Conservation (phyloP, 1,140 invertebrate species). For the Gryon sp. region DNA sequence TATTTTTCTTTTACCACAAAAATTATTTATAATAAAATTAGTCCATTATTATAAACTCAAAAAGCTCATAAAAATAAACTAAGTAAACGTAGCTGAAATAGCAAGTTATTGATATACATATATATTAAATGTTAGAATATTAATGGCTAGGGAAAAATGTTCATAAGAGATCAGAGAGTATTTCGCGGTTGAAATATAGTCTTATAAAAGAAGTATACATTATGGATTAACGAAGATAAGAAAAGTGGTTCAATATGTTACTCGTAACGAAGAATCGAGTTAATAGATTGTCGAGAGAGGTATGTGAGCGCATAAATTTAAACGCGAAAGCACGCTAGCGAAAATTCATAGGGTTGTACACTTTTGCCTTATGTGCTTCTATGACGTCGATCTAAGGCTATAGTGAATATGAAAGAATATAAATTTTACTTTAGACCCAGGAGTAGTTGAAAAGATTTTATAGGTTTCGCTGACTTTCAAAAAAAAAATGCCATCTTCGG, state of each 20-base stretch:
- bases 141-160: background rate
- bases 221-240: conserved; percentile 41
- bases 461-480: conserved; percentile 72
- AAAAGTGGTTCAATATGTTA: conserved; percentile 45
- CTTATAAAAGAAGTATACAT: conserved; percentile 28
- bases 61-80: no score
- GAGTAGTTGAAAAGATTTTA: conserved; percentile 68
- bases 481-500: no score
- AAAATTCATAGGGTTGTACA: conserved; percentile 28
- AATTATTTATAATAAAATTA: no score
- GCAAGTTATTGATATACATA: no score
- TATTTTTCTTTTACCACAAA: no score
- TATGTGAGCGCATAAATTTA: conserved; percentile 36
- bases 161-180: conserved; percentile 7
- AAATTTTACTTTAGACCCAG: conserved; percentile 69
- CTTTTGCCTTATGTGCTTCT: conserved; percentile 28
- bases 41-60: no score
- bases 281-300: conserved; percentile 24
- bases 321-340: conserved; percentile 5
- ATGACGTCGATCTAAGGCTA: conserved; percentile 27
- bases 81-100: no score
- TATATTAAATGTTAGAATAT: no score
- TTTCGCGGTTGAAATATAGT: conserved; percentile 23
- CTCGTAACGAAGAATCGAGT: conserved; percentile 41
- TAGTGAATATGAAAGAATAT: conserved; percentile 75